Evolutionary conservation across 1,140 invertebrate genomes (phyloP), one percentile per base, ranked within the genome.

Genomic region (Diorhabda sublineata): DNA sequence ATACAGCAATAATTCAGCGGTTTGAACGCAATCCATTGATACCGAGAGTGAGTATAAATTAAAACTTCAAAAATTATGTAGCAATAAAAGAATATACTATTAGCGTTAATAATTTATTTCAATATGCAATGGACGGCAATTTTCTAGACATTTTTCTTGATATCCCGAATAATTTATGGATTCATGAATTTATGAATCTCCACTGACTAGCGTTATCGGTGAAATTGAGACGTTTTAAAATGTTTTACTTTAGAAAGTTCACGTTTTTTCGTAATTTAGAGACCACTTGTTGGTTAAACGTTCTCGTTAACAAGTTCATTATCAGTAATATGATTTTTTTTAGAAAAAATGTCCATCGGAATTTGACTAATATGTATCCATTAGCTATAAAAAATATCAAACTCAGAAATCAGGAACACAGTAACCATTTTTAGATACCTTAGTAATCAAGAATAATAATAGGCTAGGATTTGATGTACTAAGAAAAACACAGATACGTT

Each of bases 21-120:
- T 52, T 52, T 52, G 47, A 52, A n/a, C 47, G 47, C 47, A 52
- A 52, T 52, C 47, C 47, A 52, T 52, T 52, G 47, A 52, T 52
- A 52, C 47, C 47, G 4, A 52, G 6, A 26, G 47, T n/a, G n/a
- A 52, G 6, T 52, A 52, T 52, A 52, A 52, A 52, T 52, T 52
- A 52, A 52, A 52, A 52, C 47, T 52, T 52, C 47, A 52, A 52
- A 52, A 52, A 52, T 52, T 3, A 52, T 52, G 47, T 52, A 52
- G 47, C 47, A 52, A 52, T 52, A 52, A 52, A 52, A 52, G 47
- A 52, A 52, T 52, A 52, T 52, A n/a, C 47, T 52, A 52, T 52
- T 52, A 52, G n/a, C 6, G 47, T 52, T 52, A 52, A 52, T 52
- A 52, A 52, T 52, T 52, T 52, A 52, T 52, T 52, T 52, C 47